Conservation (phyloP, 2,888 invertebrate species). For the Coleophora flavipennella region DNA sequence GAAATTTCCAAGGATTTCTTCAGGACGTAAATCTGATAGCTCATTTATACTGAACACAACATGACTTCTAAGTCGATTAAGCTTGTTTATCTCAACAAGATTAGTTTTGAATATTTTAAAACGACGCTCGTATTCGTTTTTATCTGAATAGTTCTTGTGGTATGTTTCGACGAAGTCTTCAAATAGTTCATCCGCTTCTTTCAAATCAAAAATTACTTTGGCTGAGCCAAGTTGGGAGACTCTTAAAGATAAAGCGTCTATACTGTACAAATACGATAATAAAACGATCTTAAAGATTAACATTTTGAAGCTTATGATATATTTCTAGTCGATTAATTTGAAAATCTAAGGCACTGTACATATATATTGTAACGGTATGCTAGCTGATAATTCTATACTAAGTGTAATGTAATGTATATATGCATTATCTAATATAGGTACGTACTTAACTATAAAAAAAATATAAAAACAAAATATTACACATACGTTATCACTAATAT, state of each 20-base stretch:
- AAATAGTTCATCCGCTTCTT: neutral
- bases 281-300: too few species aligned
- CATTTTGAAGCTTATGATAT: too few species aligned
- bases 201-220: conserved; percentile 1
- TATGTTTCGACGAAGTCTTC: neutral
- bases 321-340: too few species aligned
- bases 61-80: neutral
- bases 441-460: too few species aligned
- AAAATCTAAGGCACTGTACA: too few species aligned
- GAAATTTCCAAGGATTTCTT: neutral
- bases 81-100: neutral
- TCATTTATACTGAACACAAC: neutral
- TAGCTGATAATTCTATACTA: too few species aligned
- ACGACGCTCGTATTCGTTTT: neutral
- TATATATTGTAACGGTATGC: too few species aligned
- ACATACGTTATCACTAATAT: too few species aligned
- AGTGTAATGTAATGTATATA: too few species aligned
- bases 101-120: neutral
- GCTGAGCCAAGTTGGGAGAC: neutral
- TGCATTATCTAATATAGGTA: too few species aligned
- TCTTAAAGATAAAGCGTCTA: neutral
- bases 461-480: too few species aligned
- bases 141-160: neutral
- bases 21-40: neutral
- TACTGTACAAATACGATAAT: neutral